Evolutionary conservation across 2,113 vertebrate species (phyloP).

Genomic region (Cathartes aura): DNA sequence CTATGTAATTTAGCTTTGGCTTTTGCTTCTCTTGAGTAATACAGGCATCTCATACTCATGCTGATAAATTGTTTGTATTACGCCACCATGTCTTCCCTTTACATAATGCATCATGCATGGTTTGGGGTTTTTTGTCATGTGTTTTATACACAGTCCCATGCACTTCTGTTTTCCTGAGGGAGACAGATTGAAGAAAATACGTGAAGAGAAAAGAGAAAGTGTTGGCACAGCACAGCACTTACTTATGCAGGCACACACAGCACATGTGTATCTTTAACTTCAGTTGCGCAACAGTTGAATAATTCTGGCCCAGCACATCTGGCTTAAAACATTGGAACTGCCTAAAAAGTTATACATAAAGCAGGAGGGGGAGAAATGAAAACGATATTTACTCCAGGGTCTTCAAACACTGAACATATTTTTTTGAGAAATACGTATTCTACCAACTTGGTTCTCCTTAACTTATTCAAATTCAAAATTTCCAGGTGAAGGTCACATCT

Average conservation of each 20-base stretch:
- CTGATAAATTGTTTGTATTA: slow-evolving; percentile 28
- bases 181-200: neutral
- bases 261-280: neutral
- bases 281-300: neutral
- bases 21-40: slow-evolving; percentile 2
- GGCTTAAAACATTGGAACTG: neutral
- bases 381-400: neutral
- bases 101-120: neutral
- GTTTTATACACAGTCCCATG: neutral
- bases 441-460: neutral
- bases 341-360: neutral
- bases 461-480: neutral
- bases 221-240: neutral
- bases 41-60: neutral
- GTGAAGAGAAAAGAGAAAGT: neutral
- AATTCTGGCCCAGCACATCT: neutral
- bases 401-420: neutral
- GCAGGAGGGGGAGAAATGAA: neutral
- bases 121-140: neutral
- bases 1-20: neutral
- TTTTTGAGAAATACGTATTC: neutral
- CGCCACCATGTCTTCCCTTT: neutral
- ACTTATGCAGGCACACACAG: neutral
- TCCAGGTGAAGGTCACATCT: neutral
- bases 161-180: neutral